Evolutionary conservation across 2,113 vertebrate species (phyloP), one percentile per base, ranked within the genome.

Genomic region (Corvus hawaiiensis): DNA sequence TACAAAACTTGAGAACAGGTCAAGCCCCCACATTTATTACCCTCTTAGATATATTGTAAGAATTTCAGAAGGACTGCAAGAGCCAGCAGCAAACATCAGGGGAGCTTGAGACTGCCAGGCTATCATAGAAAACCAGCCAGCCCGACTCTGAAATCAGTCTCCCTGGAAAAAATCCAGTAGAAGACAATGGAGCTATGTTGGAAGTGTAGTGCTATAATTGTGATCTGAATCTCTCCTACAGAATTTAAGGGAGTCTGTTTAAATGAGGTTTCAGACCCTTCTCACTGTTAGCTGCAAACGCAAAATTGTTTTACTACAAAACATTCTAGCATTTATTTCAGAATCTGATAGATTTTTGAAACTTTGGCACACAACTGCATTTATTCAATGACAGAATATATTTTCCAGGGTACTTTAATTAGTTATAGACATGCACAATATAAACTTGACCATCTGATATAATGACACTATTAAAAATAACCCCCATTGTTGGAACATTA

Each of bases 121-220:
- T 64, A 56, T 67, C 79, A 64, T 2, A 81, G 35, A 81, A 91
- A 91, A 61, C 27, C 64, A 90, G 59, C 27, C 88, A 96, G 85
- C 4, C 72, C 41, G 35, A 83, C 43, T 87, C 81, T 90, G 91
- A 92, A 75, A 85, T 93, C 90, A 85, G 51, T 24, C 72, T 84
- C 35, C 72, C 44, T 94, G 88, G 93, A 93, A 84, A 49, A 81
- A 88, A 78, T 86, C 87, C 90, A 96, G 39, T 22, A 39, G 64
- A 84, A 91, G 78, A 96, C 83, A 94, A 93, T 88, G 56, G 72
- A 86, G 24, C 75, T 68, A 20, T 71, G 48, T 41, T 90, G 78
- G 55, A 77, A 72, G 19, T 11, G 12, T 48, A 84, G 51, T 64
- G 35, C 24, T 90, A 4, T 44, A 92, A 80, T 1, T 63, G 43